Evolutionary conservation across 2,797 vertebrate genomes (phyloP).

Genomic region (Perodicticus potto): DNA sequence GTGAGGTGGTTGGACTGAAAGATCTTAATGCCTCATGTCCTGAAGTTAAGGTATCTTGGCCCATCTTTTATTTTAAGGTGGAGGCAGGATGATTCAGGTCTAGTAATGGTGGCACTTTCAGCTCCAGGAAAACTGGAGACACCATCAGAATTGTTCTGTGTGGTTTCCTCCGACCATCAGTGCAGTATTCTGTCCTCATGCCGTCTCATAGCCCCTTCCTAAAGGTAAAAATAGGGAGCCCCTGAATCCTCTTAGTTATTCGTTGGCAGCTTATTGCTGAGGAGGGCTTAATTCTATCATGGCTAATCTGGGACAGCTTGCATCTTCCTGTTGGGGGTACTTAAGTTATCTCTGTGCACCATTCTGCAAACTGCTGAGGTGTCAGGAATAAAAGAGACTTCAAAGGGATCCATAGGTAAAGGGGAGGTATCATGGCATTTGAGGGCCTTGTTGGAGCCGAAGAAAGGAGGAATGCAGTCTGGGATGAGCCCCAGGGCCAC

Average conservation of each 20-base stretch:
- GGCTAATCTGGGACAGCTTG: background rate
- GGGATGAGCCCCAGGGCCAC: background rate
- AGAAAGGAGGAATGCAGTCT: background rate
- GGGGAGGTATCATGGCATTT: background rate
- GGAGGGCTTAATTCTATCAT: background rate
- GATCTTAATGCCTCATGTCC: background rate
- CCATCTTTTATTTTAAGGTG: conserved; percentile 45
- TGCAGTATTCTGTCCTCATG: background rate
- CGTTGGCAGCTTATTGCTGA: background rate
- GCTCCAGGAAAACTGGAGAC: background rate
- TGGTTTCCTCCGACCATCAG: background rate
- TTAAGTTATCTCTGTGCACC: background rate
- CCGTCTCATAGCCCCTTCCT: background rate
- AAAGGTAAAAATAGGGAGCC: background rate
- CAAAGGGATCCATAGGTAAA: background rate
- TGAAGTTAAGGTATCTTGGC: conserved; percentile 39
- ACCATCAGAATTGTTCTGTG: background rate
- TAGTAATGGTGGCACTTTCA: background rate
- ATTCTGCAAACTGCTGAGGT: background rate
- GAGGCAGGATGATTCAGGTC: conserved; percentile 13
- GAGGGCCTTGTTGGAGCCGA: background rate
- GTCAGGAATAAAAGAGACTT: background rate
- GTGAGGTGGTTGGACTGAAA: background rate
- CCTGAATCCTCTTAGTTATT: background rate
- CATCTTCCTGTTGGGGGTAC: background rate